These are phyloP conservation scores for Myathropa florea DNA, from an alignment of 2,888 invertebrate genomes.

Conservation along the genomic window DNA sequence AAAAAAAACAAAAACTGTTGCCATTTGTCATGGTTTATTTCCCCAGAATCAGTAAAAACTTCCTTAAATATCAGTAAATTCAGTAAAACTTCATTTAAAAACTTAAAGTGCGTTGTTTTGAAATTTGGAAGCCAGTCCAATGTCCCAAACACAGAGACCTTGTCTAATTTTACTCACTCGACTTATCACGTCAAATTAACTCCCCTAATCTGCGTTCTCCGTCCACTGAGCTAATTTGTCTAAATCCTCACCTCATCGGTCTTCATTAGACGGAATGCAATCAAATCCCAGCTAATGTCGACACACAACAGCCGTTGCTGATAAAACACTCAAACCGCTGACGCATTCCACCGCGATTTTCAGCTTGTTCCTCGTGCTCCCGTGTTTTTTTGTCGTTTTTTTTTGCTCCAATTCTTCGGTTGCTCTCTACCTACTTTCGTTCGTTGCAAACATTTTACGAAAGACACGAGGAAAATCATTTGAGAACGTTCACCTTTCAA, in stretches of 20 bases:
- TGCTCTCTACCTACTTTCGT: background rate
- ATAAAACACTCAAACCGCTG: conserved; percentile 23
- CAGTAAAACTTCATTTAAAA: too few species aligned
- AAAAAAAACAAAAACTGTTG: too few species aligned
- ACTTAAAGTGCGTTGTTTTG: too few species aligned
- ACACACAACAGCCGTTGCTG: background rate
- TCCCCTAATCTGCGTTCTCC: background rate
- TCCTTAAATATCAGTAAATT: too few species aligned
- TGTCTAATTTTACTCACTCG: too few species aligned
- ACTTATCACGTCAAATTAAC: background rate
- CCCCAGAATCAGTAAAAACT: too few species aligned
- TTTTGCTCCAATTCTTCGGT: background rate
- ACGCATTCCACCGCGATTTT: background rate
- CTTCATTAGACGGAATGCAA: conserved; percentile 10
- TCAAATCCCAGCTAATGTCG: background rate
- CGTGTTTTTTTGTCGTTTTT: background rate
- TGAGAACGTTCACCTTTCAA: background rate
- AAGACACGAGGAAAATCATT: background rate
- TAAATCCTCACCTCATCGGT: conserved; percentile 20
- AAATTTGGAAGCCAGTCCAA: too few species aligned
- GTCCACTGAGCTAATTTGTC: background rate
- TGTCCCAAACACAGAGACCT: too few species aligned
- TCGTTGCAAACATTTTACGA: background rate
- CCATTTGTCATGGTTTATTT: too few species aligned
- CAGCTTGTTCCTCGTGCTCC: background rate